Evolutionary conservation across 2,113 vertebrate genomes (phyloP), one percentile per base, ranked within the genome.

Genomic region (Periophthalmodon schlosseri): DNA sequence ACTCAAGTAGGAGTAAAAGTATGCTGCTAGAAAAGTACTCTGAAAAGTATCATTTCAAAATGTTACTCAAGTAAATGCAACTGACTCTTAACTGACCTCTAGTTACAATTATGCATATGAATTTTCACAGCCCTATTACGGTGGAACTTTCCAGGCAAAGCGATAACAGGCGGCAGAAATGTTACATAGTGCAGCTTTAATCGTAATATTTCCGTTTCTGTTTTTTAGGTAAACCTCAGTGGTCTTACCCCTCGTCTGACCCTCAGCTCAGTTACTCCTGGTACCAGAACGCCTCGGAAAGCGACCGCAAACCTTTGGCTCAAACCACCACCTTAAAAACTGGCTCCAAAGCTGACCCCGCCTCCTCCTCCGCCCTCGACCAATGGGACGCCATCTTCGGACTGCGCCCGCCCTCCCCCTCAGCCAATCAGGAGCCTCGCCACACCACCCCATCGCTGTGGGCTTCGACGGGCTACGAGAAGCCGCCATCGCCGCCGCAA

Each of bases 201-300:
- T 28, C 28, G 3, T 28, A 28, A 28, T 3, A 28, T 1, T 28
- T 28, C 28, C 28, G 1, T 28, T 28, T 28, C 28, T 28, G 28
- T 28, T 28, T 28, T 28, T 28, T 28, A 28, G 28, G 28, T 2
- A 28, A 28, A 3, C 28, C 28, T 28, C 28, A 28, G 28, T 28
- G 28, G 28, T 28, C n/a, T 1, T 73, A 73, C 0, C 67, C n/a
- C 1, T 79, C 49, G 28, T 56, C 73, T 0, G 84, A 84, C 77
- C 90, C 81, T 28, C 89, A 87, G 72, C 94, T 97, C 92, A 97
- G 95, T 92, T 95, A 96, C 85, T 95, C 94, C 4, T 92, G 93
- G 93, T 96, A 94, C 91, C 96, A 93, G 79, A 98, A 92, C 28
- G 91, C 95, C 49, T 95, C 95, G 4, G 95, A 97, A 68, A 93